phyloP scores from a whole-genome alignment of 2,113 vertebrate genomes.

The Chitala chitala region DNA sequence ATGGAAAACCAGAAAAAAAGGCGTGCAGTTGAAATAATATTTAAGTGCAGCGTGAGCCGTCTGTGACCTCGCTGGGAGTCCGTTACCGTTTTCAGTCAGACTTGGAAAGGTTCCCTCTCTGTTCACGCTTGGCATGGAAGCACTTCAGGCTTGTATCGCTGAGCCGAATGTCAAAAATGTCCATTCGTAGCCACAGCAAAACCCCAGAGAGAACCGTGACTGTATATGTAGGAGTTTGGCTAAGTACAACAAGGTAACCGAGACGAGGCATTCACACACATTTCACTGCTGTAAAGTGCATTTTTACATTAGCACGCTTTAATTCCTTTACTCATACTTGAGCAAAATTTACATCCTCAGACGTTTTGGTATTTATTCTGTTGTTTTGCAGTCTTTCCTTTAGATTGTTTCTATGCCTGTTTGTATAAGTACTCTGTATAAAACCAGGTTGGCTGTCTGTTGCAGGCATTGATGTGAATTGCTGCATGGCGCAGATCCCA shows the following conservation, averaged over 20 bases:
- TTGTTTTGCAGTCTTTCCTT: too few relatives aligned
- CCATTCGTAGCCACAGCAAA: not conserved
- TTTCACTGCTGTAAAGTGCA: not conserved
- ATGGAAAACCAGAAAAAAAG: not conserved
- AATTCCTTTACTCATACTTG: not conserved
- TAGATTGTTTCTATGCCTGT: too few relatives aligned
- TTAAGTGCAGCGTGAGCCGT: not conserved
- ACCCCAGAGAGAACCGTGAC: conserved; percentile 2
- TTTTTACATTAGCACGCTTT: not conserved
- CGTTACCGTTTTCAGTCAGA: not conserved
- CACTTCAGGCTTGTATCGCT: not conserved
- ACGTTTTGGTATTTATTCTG: too few relatives aligned
- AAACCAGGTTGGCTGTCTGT: too few relatives aligned
- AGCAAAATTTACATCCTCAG: too few relatives aligned
- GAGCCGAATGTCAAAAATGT: conserved; percentile 7
- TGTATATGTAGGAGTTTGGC: not conserved
- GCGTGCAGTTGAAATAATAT: conserved; percentile 14
- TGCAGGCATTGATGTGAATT: too few relatives aligned
- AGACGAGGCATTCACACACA: not conserved
- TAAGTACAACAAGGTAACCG: not conserved
- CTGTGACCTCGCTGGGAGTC: not conserved
- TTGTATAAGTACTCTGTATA: too few relatives aligned
- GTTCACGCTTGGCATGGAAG: not conserved
- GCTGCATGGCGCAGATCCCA: too few relatives aligned
- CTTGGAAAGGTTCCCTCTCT: not conserved